Base-by-base conservation (phyloP, 2,113 vertebrate species). In the Silurus asotus region DNA sequence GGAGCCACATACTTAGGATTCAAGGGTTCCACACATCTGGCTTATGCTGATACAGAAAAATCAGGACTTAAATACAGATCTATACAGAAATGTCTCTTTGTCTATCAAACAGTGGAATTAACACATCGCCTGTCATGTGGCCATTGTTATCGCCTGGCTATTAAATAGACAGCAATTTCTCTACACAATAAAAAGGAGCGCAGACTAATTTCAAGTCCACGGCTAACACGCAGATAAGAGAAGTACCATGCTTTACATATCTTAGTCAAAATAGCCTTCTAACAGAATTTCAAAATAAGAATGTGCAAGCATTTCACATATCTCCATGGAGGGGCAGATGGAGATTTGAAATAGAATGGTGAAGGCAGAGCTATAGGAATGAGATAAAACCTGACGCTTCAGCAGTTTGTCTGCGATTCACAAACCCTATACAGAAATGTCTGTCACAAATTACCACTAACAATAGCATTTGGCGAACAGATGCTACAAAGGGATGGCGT, bases 241-340 rank as follows among this genome's bases (percentile, higher is more conserved):
- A 23, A 81, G 83, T 86, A 74, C 49, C 81, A 74, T 84, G 82
- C 87, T 90, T 70, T 90, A 89, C 90, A 87, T 82, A 86, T 65
- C 89, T 91, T 91, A 91, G 87, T 89, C 89, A 92, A 93, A 92
- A 93, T 93, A 91, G 92, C 92, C 89, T 93, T 90, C 93, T 91
- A 92, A 93, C 91, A 91, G 92, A 93, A 92, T 90, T 89, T 92
- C 25, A 56, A 58, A 37, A 93, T 6, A 93, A 59, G 64, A 88
- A 89, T 69, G 37, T 37, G 86, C 90, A 90, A 88, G 78, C 81
- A 88, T 20, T 51, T 87, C 77, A 84, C 78, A 85, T 78, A 90
- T 91, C 93, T 93, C 91, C 90, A 93, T 85, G 88, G 78, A 11
- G 64, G 62, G 56, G 78, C 89, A 84, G 59, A 61, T 56, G 81